Conservation (phyloP, 2,888 invertebrate genomes). For the Stenchaetothrips biformis region DNA sequence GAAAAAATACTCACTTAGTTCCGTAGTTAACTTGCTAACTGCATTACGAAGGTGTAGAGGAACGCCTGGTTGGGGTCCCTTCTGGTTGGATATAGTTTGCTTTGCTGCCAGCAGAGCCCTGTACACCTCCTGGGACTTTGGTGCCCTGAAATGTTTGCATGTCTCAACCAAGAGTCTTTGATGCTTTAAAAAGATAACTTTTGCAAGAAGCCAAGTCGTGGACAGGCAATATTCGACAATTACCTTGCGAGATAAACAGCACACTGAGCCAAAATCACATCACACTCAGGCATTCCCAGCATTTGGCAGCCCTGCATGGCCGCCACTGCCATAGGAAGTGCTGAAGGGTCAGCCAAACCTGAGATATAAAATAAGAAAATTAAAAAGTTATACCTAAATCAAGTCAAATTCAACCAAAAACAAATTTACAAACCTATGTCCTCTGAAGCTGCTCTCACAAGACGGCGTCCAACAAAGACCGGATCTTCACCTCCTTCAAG, state of each 20-base stretch:
- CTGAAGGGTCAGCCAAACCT: constrained; percentile 64
- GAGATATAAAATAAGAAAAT: constrained; percentile 33
- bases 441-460: constrained; percentile 70
- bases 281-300: constrained; percentile 77
- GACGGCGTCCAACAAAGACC: constrained; percentile 66
- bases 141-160: constrained; percentile 50
- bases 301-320: constrained; percentile 74
- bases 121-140: constrained; percentile 63
- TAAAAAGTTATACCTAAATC: background rate
- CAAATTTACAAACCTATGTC: constrained; percentile 60
- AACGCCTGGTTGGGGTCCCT: constrained; percentile 67
- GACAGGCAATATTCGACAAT: background rate
- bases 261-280: constrained; percentile 71
- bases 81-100: constrained; percentile 53
- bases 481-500: constrained; percentile 76
- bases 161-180: no score
- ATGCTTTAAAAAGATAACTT: no score
- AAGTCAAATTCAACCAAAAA: background rate
- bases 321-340: constrained; percentile 63
- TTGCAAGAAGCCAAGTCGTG: background rate
- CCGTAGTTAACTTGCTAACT: constrained; percentile 71
- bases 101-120: constrained; percentile 55
- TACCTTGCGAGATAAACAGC: constrained; percentile 64
- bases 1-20: constrained; percentile 54
- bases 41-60: constrained; percentile 76